These are phyloP conservation scores for Oncorhynchus clarkii DNA, from an alignment of 2,113 vertebrate genomes.

Conservation along the genomic window DNA sequence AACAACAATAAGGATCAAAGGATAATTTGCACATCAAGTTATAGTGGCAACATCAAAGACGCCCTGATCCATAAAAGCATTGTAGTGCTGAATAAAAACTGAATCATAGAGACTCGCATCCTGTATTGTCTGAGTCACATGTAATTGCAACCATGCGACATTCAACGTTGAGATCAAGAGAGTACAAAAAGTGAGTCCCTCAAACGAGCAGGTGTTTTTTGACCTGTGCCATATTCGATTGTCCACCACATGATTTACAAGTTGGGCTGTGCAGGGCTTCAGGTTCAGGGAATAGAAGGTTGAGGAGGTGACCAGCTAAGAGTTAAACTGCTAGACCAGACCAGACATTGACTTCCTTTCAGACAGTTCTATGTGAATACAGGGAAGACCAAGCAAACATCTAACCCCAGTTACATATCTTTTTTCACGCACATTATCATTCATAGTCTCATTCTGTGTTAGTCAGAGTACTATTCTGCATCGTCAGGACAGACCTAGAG, in stretches of 20 bases:
- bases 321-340: not conserved
- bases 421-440: not conserved
- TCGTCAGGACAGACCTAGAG: conserved; percentile 47
- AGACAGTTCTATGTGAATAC: conserved; percentile 15
- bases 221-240: not conserved
- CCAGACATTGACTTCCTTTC: conserved; percentile 20
- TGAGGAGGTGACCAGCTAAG: not conserved
- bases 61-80: conserved; percentile 50
- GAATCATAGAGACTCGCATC: not conserved
- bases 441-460: not conserved
- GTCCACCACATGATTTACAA: not conserved
- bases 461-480: not conserved
- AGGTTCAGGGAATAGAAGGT: not conserved
- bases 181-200: not conserved
- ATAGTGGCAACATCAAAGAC: conserved; percentile 12
- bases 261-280: too few relatives aligned
- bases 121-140: not conserved
- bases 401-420: conserved; percentile 1
- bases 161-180: not conserved
- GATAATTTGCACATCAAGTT: conserved; percentile 66
- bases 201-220: not conserved
- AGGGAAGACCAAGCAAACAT: not conserved
- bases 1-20: conserved; percentile 55
- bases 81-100: conserved; percentile 28
- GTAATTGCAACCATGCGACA: not conserved